Evolutionary conservation across 2,113 vertebrate genomes (phyloP).

Genomic region (Lota lota): DNA sequence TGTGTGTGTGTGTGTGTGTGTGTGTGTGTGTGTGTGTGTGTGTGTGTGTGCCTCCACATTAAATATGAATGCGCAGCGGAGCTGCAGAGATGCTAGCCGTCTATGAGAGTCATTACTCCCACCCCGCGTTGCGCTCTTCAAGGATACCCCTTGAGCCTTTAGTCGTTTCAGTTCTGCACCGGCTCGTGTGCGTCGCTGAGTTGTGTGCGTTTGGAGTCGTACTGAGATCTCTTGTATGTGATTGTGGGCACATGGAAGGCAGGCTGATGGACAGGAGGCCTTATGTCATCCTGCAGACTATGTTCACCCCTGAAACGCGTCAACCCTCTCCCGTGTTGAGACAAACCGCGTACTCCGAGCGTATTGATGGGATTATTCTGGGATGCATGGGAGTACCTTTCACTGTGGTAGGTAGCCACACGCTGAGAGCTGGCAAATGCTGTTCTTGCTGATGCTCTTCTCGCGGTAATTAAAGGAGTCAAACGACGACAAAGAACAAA

Average conservation of each 20-base stretch:
- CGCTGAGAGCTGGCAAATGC: no score
- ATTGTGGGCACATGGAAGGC: slow-evolving; percentile 24
- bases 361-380: no score
- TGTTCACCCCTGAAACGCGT: slow-evolving; percentile 20
- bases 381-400: no score
- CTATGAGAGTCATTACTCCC: slow-evolving; percentile 48
- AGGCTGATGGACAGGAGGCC: background rate
- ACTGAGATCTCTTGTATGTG: slow-evolving; percentile 10
- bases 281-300: slow-evolving; percentile 1
- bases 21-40: background rate
- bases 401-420: no score
- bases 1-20: background rate
- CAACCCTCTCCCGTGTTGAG: no score
- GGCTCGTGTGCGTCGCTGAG: slow-evolving; percentile 2
- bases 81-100: slow-evolving; percentile 50
- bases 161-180: background rate
- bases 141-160: background rate
- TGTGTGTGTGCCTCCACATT: slow-evolving; percentile 15
- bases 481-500: no score
- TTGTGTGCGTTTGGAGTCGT: slow-evolving; percentile 6
- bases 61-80: slow-evolving; percentile 55
- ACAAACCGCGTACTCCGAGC: no score
- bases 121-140: slow-evolving; percentile 10
- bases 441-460: no score
- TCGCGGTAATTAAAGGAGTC: no score